A percentile compares a stretch with the other conserved stretches of the same genome.
phyloP scores from a whole-genome alignment of 2,113 vertebrate species.

The Alces alces region DNA sequence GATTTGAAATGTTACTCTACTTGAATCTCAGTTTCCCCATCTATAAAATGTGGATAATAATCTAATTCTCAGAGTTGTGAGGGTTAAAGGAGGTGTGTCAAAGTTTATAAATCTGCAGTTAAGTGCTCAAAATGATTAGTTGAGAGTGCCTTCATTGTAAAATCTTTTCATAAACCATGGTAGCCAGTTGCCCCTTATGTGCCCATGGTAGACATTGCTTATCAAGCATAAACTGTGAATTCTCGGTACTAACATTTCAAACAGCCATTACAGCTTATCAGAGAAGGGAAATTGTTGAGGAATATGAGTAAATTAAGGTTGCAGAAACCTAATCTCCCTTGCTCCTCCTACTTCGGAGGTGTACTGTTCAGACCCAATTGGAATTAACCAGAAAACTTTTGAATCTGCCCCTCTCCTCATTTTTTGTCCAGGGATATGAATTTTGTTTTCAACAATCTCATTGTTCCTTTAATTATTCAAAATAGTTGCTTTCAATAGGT shows the following conservation, averaged over 20 bases:
- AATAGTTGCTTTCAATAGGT: background rate
- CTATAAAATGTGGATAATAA: background rate
- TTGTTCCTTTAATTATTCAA: background rate
- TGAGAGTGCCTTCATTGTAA: background rate
- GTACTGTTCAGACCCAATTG: background rate
- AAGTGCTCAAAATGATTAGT: background rate
- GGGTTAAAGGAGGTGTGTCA: background rate
- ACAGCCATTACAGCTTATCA: background rate
- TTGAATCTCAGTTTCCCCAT: background rate
- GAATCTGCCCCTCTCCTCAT: background rate
- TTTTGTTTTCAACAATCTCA: background rate
- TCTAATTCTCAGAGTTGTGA: background rate
- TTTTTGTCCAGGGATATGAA: background rate
- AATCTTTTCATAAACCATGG: background rate
- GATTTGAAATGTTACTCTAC: background rate
- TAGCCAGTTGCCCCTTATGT: background rate
- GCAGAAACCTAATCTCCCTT: background rate
- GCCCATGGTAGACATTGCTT: background rate
- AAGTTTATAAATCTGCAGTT: background rate
- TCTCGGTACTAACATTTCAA: background rate
- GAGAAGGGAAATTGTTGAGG: background rate
- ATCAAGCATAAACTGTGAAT: background rate
- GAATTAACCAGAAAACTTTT: background rate
- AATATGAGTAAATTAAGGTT: background rate
- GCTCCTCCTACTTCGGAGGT: background rate